Percentiles rank a stretch among this genome's conserved stretches.
phyloP scores from a whole-genome alignment of 2,113 vertebrate genomes.

The Brienomyrus longianalis region DNA sequence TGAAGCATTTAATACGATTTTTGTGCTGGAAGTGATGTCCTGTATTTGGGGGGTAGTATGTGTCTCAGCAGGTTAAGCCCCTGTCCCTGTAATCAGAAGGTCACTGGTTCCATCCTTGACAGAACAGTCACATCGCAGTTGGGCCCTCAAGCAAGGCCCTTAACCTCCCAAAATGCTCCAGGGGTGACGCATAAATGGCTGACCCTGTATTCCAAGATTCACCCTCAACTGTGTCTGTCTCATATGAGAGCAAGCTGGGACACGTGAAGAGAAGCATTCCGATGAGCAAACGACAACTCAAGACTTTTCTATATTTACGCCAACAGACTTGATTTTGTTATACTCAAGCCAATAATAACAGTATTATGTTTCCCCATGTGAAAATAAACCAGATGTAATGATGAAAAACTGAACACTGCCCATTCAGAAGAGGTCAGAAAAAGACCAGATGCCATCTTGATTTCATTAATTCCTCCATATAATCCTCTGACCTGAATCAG shows the following conservation, averaged over 20 bases:
- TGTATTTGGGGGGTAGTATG: neutral
- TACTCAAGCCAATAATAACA: neutral
- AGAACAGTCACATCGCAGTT: neutral
- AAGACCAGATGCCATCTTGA: neutral
- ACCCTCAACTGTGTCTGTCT: neutral
- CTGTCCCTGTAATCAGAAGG: neutral
- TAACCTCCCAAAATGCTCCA: neutral
- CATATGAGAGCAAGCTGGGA: neutral
- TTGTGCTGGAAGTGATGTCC: neutral
- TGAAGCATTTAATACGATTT: neutral
- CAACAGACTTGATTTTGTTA: neutral
- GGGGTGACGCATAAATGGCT: neutral
- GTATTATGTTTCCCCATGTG: neutral
- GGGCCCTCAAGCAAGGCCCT: neutral
- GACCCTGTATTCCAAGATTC: neutral
- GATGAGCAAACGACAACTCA: neutral
- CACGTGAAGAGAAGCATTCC: neutral
- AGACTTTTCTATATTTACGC: neutral
- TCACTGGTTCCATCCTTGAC: neutral
- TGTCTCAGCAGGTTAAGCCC: neutral
- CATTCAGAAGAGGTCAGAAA: neutral
- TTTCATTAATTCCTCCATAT: neutral
- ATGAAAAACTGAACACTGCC: neutral
- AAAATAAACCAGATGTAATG: neutral
- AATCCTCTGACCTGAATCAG: slow-evolving; percentile 1